Evolutionary conservation across 2,888 invertebrate genomes (phyloP).

Genomic region (Lordiphosa fenestrarum): DNA sequence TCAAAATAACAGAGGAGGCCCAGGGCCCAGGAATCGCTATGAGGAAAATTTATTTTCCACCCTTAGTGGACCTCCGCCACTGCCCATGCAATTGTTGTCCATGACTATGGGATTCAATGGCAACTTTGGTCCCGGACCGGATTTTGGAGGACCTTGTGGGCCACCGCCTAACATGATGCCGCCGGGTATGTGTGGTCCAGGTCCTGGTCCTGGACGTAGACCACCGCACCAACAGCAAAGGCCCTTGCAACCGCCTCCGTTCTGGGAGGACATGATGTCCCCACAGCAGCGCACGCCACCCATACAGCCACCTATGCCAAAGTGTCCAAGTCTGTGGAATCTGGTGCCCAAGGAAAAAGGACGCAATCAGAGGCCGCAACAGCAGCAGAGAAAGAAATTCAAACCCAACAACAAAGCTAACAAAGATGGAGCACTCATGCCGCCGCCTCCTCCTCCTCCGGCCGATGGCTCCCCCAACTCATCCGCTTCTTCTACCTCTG

Average conservation of each 20-base stretch:
- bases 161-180: conserved; percentile 27
- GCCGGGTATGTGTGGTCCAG: conserved; percentile 15
- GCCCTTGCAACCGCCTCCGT: conserved; percentile 60
- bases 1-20: conserved; percentile 11
- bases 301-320: conserved; percentile 64
- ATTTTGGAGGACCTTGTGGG: conserved; percentile 22
- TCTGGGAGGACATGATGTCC: conserved; percentile 67
- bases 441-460: conserved; percentile 42
- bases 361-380: not conserved
- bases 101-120: conserved; percentile 49
- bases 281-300: conserved; percentile 53
- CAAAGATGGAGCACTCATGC: conserved; percentile 38
- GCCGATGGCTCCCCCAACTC: conserved; percentile 1
- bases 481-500: not conserved
- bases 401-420: conserved; percentile 16
- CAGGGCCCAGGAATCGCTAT: conserved; percentile 4
- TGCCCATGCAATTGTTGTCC: conserved; percentile 48
- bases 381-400: conserved; percentile 20
- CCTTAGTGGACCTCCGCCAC: conserved; percentile 46
- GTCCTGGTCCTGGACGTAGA: conserved; percentile 21
- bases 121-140: conserved; percentile 32
- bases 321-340: conserved; percentile 61
- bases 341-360: conserved; percentile 53
- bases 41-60: conserved; percentile 25
- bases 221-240: conserved; percentile 25